A percentile compares a stretch with the other conserved stretches of the same genome.
Conservation (phyloP, 2,113 vertebrate genomes). For the Fukomys damarensis region DNA sequence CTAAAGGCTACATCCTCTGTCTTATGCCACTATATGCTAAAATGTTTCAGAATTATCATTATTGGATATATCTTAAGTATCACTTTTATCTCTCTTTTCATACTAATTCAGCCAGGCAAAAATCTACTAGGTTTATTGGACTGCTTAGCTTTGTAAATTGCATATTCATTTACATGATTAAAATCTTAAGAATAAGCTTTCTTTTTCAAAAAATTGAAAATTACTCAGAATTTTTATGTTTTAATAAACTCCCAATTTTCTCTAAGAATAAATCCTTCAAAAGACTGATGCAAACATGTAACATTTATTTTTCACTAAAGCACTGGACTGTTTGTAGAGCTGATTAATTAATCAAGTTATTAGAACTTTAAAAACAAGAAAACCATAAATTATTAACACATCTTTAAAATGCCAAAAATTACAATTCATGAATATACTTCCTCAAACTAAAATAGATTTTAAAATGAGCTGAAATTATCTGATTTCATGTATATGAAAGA, state of each 20-base stretch:
- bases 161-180: constrained; percentile 35
- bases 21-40: background rate
- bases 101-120: background rate
- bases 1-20: background rate
- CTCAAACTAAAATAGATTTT: constrained; percentile 69
- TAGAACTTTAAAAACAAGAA: constrained; percentile 47
- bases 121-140: constrained; percentile 16
- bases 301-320: constrained; percentile 59
- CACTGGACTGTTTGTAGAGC: background rate
- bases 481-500: constrained; percentile 71
- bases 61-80: background rate
- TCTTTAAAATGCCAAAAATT: constrained; percentile 62
- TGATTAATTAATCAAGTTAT: constrained; percentile 53
- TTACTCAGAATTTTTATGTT: background rate
- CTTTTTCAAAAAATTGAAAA: constrained; percentile 38
- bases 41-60: constrained; percentile 44
- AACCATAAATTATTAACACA: background rate
- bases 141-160: constrained; percentile 34
- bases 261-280: constrained; percentile 62
- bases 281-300: constrained; percentile 37
- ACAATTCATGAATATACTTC: constrained; percentile 68
- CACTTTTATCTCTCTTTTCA: constrained; percentile 38
- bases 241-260: background rate
- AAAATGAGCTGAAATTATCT: constrained; percentile 79
- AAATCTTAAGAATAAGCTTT: constrained; percentile 18